Conservation (phyloP, 2,797 vertebrate genomes). For the Glossophaga mutica region DNA sequence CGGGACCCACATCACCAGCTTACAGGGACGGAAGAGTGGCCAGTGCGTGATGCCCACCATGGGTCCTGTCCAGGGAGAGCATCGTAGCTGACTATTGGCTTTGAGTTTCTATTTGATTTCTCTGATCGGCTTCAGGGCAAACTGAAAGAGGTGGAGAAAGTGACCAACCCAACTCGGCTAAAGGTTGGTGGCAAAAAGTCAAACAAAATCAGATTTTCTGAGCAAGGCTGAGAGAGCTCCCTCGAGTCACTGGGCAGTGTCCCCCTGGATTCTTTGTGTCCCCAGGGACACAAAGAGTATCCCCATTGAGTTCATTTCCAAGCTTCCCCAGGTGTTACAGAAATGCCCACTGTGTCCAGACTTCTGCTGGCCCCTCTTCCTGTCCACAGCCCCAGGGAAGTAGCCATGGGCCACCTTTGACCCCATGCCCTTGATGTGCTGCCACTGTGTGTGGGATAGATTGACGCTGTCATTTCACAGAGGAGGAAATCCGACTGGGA, state of each 20-base stretch:
- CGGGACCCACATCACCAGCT: neutral
- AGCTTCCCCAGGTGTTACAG: neutral
- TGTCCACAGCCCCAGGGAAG: neutral
- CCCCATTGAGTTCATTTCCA: neutral
- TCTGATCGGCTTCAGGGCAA: neutral
- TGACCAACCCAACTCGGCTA: neutral
- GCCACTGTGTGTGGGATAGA: neutral
- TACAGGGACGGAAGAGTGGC: no score
- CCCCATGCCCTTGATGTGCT: neutral
- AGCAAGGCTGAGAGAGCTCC: neutral
- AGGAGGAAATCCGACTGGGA: slow-evolving; percentile 5
- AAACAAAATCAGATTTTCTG: slow-evolving; percentile 26
- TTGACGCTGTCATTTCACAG: neutral
- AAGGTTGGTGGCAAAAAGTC: neutral
- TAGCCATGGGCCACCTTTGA: accelerated
- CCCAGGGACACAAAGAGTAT: no score
- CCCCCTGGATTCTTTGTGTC: neutral
- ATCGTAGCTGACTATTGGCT: neutral
- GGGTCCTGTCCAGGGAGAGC: neutral
- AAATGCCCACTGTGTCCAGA: neutral
- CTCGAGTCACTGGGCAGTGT: neutral
- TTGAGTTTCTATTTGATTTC: neutral
- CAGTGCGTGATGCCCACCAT: neutral
- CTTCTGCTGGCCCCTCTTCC: neutral
- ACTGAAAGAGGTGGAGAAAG: neutral